Percentiles rank a stretch among this genome's conserved stretches.
phyloP scores from a whole-genome alignment of 2,113 vertebrate genomes.

The Acrocephalus arundinaceus region DNA sequence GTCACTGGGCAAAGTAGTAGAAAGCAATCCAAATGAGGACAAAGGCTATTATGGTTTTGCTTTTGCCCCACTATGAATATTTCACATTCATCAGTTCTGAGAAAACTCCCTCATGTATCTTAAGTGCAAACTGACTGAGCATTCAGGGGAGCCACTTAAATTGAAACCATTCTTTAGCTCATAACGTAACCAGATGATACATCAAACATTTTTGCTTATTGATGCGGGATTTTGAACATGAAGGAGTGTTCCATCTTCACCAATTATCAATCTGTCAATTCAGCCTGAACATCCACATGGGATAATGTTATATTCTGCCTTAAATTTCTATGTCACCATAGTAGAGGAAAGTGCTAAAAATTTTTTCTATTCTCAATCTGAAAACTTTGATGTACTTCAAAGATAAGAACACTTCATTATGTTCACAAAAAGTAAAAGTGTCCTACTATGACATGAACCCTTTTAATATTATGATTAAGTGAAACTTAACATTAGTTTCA shows the following conservation, averaged over 20 bases:
- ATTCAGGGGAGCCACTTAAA: conserved; percentile 14
- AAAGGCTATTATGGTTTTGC: not conserved
- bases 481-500: conserved; percentile 14
- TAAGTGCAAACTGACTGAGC: not conserved
- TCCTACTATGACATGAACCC: not conserved
- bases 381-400: conserved; percentile 39
- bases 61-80: not conserved
- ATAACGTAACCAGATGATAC: not conserved
- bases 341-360: not conserved
- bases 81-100: conserved; percentile 1
- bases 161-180: not conserved
- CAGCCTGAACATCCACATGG: not conserved
- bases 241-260: not conserved
- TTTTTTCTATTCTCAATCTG: not conserved
- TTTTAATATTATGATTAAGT: conserved; percentile 5
- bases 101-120: not conserved
- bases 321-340: not conserved
- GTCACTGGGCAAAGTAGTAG: not conserved
- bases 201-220: conserved; percentile 32
- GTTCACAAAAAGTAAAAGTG: not conserved
- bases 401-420: conserved; percentile 14
- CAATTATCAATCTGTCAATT: not conserved
- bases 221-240: conserved; percentile 12
- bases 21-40: not conserved
- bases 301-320: not conserved